Evolutionary conservation across 2,888 invertebrate species (phyloP), one percentile per base, ranked within the genome.

Genomic region (Eristalis arbustorum): DNA sequence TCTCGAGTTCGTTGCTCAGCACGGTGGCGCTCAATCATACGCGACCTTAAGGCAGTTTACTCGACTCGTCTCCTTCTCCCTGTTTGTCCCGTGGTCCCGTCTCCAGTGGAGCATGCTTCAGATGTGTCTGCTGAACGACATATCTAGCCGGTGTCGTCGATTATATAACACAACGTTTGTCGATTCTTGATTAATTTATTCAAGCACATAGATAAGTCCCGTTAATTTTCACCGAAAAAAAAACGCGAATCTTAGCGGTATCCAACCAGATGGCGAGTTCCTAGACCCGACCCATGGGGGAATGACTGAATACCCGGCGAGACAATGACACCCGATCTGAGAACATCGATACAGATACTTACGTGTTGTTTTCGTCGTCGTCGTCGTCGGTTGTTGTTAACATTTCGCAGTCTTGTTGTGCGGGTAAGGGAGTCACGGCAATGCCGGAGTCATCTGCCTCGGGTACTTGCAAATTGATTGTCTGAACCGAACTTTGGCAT

Each of bases 401-500:
- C 80, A 85, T 81, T 81, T 85, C 81, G 73, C 84, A 85, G 81
- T 23, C 73, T 40, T 84, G 74, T 76, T 66, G 22, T 56, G 40
- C 59, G 31, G 49, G 49, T 18, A 49, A 34, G n/a, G 67, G 23
- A 40, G 5, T 49, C 49, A 49, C 49, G 49, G 49, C 49, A 18
- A 49, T 49, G 1, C n/a, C 49, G 49, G 25, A 18, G 31, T 78
- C 63, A 49, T 64, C 67, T 13, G 64, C 31, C n/a, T 64, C 34
- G 71, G 64, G 64, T 84, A 71, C 71, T 72, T 76, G 72, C 62
- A 81, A 78, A 74, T 81, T 81, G 73, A 81, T 64, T 81, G 78
- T 75, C 59, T 31, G 42, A n/a, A 61, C 23, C 72, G 87, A 87
- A 87, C 87, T 87, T 87, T 87, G 83, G 59, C 75, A 87, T 87